Conservation (phyloP, 2,797 vertebrate genomes). For the Fringilla coelebs region DNA sequence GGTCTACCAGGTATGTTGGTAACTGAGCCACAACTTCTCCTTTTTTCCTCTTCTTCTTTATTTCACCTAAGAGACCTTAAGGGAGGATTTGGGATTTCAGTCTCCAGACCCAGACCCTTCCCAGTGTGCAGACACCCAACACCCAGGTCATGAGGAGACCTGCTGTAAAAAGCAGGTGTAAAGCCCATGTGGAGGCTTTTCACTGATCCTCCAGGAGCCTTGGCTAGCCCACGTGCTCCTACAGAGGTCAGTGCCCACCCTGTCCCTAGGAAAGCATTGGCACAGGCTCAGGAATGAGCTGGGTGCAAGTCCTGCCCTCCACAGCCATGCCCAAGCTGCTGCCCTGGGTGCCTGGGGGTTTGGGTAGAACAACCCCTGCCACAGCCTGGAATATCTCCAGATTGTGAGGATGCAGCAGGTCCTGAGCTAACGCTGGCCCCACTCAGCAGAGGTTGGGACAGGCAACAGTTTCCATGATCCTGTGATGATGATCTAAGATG, state of each 20-base stretch:
- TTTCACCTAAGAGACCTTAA: background rate
- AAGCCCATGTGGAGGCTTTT: background rate
- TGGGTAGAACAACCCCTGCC: background rate
- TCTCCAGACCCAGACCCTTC: background rate
- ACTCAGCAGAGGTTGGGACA: background rate
- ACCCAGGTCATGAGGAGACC: background rate
- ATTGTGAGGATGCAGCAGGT: background rate
- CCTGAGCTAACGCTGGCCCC: background rate
- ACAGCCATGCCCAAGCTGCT: background rate
- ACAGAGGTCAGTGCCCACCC: background rate
- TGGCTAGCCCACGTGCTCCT: fast-evolving
- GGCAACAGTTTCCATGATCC: background rate
- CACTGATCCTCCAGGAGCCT: background rate
- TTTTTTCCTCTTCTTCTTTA: background rate
- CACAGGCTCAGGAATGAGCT: background rate
- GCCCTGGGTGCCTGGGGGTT: background rate
- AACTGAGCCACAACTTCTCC: background rate
- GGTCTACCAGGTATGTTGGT: conserved; percentile 68
- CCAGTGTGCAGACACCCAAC: background rate
- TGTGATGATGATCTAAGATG: background rate
- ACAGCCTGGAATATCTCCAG: background rate
- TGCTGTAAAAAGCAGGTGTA: background rate
- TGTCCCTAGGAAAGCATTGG: background rate
- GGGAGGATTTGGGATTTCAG: background rate
- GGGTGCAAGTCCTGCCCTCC: background rate